Evolutionary conservation across 2,888 invertebrate genomes (phyloP).

Genomic region (Drosophila paranaensis): DNA sequence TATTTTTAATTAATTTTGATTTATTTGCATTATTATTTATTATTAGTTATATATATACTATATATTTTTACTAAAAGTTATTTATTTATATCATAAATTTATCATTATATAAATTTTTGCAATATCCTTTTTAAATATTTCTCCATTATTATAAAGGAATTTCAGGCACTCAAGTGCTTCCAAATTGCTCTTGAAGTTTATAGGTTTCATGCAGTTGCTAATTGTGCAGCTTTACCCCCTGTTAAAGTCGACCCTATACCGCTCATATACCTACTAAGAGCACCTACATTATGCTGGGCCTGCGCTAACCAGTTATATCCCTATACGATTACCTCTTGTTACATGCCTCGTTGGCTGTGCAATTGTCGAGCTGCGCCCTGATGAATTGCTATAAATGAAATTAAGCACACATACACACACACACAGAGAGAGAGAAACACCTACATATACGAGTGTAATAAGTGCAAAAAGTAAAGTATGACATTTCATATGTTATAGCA

Average conservation of each 20-base stretch:
- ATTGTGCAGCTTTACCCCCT: neutral
- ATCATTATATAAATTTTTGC: too few relatives aligned
- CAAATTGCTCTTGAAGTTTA: neutral
- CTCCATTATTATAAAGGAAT: neutral
- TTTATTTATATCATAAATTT: too few relatives aligned
- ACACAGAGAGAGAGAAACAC: constrained; percentile 28
- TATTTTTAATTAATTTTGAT: too few relatives aligned
- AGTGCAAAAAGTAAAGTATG: constrained; percentile 62
- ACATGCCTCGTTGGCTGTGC: constrained; percentile 67
- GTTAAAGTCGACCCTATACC: neutral
- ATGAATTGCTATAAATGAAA: constrained; percentile 77
- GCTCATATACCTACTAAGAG: neutral
- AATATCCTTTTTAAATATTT: neutral
- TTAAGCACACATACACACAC: constrained; percentile 52
- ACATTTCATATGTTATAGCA: constrained; percentile 65
- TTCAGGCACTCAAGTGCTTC: neutral
- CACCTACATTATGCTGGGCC: neutral
- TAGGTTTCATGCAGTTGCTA: neutral
- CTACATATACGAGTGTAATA: constrained; percentile 35
- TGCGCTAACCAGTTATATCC: constrained; percentile 20
- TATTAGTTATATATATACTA: too few relatives aligned
- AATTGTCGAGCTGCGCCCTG: constrained; percentile 51
- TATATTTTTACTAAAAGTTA: too few relatives aligned
- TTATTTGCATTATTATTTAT: too few relatives aligned
- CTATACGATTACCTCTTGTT: constrained; percentile 50